Evolutionary conservation across 2,797 vertebrate species (phyloP).

Genomic region (Smutsia gigantea): DNA sequence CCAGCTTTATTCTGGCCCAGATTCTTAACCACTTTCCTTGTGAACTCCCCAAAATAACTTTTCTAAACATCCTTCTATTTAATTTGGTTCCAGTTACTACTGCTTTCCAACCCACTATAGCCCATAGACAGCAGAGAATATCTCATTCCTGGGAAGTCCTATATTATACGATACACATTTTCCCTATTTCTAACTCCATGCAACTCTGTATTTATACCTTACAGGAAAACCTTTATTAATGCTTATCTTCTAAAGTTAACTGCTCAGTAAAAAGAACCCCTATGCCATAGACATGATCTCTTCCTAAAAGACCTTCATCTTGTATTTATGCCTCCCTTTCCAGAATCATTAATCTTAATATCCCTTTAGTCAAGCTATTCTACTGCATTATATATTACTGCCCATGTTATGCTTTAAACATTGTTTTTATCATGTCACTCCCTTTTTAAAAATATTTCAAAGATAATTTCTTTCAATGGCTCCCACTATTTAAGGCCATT

Average conservation of each 20-base stretch:
- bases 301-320: background rate
- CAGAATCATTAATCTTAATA: conserved; percentile 68
- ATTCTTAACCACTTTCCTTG: background rate
- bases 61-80: background rate
- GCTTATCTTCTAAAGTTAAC: conserved; percentile 42
- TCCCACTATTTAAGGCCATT: background rate
- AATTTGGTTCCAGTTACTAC: background rate
- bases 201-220: conserved; percentile 17
- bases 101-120: background rate
- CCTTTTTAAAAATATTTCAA: conserved; percentile 12
- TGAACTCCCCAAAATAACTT: background rate
- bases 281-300: background rate
- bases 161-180: background rate
- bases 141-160: background rate
- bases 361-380: background rate
- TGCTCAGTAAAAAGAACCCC: conserved; percentile 40
- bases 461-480: background rate
- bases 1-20: background rate
- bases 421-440: background rate
- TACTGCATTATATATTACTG: conserved; percentile 14
- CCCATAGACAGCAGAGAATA: too few species aligned
- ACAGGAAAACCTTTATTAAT: conserved; percentile 43
- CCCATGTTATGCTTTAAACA: background rate
- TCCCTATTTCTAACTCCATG: background rate
- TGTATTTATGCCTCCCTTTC: conserved; percentile 51